Evolutionary conservation across 2,888 invertebrate species (phyloP).

Genomic region (Xanthostigma xanthostigma): DNA sequence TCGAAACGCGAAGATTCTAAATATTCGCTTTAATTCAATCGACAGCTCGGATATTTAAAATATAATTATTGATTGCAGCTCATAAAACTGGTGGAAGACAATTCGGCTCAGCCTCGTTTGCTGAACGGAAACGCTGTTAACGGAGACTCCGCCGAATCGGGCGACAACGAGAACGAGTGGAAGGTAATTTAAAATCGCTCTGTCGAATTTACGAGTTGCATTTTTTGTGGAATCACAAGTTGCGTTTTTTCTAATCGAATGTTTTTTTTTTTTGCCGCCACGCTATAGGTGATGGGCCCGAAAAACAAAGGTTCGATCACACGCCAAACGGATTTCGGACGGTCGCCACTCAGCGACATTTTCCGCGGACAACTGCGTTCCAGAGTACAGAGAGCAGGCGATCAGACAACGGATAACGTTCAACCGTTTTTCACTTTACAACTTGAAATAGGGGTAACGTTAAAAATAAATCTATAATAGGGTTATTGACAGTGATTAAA

Average conservation of each 20-base stretch:
- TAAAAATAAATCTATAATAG: background rate
- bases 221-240: background rate
- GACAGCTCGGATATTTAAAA: background rate
- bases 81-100: conserved; percentile 31
- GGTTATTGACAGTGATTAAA: too few species aligned
- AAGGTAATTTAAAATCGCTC: conserved; percentile 31
- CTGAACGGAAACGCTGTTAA: conserved; percentile 17
- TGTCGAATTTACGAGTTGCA: background rate
- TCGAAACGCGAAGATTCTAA: too few species aligned
- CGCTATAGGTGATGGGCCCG: conserved; percentile 59
- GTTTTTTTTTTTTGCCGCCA: background rate
- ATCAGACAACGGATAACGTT: conserved; percentile 75
- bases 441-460: conserved; percentile 77
- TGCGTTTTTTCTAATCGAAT: conserved; percentile 3
- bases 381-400: conserved; percentile 57
- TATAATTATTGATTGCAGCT: conserved; percentile 29
- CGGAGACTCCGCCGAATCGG: conserved; percentile 30
- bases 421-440: conserved; percentile 94
- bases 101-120: conserved; percentile 14
- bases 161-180: conserved; percentile 47
- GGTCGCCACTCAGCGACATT: conserved; percentile 82
- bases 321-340: conserved; percentile 62
- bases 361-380: conserved; percentile 86
- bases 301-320: conserved; percentile 81
- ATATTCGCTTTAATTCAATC: too few species aligned